These are phyloP conservation scores for Caloenas nicobarica DNA, from an alignment of 2,113 vertebrate species.

Conservation along the genomic window DNA sequence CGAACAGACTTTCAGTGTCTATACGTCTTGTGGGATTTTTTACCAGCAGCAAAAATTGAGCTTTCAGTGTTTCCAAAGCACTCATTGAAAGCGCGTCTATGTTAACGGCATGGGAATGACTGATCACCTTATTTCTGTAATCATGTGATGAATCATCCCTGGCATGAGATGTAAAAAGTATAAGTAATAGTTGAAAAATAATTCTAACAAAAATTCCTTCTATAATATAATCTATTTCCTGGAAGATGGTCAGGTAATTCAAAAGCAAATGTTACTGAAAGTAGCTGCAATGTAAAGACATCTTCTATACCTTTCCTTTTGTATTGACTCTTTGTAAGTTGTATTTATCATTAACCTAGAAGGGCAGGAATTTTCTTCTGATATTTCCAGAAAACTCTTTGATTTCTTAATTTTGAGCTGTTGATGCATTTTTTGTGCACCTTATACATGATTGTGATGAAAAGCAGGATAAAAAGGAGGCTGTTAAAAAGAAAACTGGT, in stretches of 20 bases:
- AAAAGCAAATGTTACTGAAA: not conserved
- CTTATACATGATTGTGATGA: not conserved
- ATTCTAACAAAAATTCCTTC: not conserved
- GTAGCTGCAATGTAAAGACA: not conserved
- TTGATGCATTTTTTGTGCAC: not conserved
- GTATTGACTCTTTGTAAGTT: not conserved
- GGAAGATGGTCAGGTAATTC: not conserved
- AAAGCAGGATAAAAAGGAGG: not conserved
- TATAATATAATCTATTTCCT: not conserved
- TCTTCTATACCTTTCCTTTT: not conserved
- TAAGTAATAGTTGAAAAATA: not conserved
- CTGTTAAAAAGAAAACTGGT: not conserved
- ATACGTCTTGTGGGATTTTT: conserved; percentile 15
- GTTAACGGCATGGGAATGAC: conserved; percentile 1
- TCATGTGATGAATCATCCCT: not conserved
- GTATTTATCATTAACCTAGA: not conserved
- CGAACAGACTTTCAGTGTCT: conserved; percentile 62
- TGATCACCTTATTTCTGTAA: conserved; percentile 9
- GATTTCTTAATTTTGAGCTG: not conserved
- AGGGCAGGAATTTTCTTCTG: not conserved
- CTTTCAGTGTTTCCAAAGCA: not conserved
- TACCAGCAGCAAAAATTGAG: conserved; percentile 27
- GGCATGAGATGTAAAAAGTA: not conserved
- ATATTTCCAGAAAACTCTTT: not conserved
- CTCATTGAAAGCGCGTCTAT: not conserved